Percentiles rank a stretch among this genome's conserved stretches.
Conservation (phyloP, 2,113 vertebrate species). For the Takifugu flavidus region DNA sequence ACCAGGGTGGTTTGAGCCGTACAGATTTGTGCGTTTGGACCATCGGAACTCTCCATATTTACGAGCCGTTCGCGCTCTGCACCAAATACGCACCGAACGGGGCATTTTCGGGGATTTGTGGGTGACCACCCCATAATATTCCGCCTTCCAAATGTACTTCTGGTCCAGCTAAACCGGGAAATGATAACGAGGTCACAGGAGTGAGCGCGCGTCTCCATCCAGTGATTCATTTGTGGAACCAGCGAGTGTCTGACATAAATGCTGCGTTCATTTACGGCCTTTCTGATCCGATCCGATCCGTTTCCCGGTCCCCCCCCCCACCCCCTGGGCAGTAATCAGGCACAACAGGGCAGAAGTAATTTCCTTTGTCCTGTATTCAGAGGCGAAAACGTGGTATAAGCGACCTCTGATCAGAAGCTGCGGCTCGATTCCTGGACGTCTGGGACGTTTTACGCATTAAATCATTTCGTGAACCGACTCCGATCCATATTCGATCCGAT, state of each 20-base stretch:
- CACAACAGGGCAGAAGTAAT: constrained; percentile 60
- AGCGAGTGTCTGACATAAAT: not conserved
- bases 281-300: not conserved
- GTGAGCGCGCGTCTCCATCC: no score
- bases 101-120: not conserved
- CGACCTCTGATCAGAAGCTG: constrained; percentile 25
- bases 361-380: constrained; percentile 67
- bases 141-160: not conserved
- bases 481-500: not conserved
- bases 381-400: constrained; percentile 29
- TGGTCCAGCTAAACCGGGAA: not conserved
- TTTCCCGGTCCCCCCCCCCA: not conserved
- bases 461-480: not conserved
- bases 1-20: no score
- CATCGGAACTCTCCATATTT: no score
- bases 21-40: no score
- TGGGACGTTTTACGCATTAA: constrained; percentile 3
- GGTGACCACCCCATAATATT: not conserved
- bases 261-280: not conserved
- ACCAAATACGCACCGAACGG: not conserved
- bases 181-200: not conserved
- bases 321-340: constrained; percentile 19
- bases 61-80: no score
- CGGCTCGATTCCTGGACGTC: constrained; percentile 26
- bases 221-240: no score